Percentiles rank a stretch among this genome's conserved stretches.
Conservation (phyloP, 2,113 vertebrate genomes). For the Madoqua kirkii region DNA sequence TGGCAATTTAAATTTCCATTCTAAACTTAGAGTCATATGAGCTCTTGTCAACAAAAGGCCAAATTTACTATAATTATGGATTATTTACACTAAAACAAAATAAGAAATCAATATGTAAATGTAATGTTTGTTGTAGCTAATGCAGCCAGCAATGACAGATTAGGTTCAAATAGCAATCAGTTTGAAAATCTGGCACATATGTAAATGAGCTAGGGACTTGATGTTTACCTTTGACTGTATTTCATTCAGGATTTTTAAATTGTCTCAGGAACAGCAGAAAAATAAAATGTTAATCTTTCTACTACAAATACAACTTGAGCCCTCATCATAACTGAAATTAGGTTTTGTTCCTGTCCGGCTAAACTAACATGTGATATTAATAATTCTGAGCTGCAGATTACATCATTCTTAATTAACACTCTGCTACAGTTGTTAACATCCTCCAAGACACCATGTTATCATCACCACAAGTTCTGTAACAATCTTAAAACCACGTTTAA, state of each 20-base stretch:
- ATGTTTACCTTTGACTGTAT: slow-evolving; percentile 85
- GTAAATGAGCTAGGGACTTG: slow-evolving; percentile 82
- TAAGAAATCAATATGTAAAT: slow-evolving; percentile 99
- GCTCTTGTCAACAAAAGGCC: slow-evolving; percentile 98
- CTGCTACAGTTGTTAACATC: slow-evolving; percentile 80
- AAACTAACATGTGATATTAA: slow-evolving; percentile 75
- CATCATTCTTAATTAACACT: slow-evolving; percentile 81
- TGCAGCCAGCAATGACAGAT: slow-evolving; percentile 88
- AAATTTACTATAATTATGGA: slow-evolving; percentile 99
- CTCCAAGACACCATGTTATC: slow-evolving; percentile 70
- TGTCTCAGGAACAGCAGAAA: slow-evolving; percentile 82
- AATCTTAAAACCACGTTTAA: slow-evolving; percentile 61
- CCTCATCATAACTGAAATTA: slow-evolving; percentile 78
- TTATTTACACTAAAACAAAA: slow-evolving; percentile 99
- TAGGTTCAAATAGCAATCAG: slow-evolving; percentile 87
- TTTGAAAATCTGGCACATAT: slow-evolving; percentile 85
- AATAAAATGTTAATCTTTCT: slow-evolving; percentile 82
- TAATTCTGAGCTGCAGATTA: slow-evolving; percentile 77
- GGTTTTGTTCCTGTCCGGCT: slow-evolving; percentile 76
- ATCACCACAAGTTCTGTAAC: slow-evolving; percentile 72
- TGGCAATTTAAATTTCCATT: slow-evolving; percentile 96
- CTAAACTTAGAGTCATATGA: slow-evolving; percentile 97
- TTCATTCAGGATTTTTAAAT: slow-evolving; percentile 84
- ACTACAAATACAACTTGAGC: slow-evolving; percentile 69
- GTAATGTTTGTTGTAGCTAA: slow-evolving; percentile 99